phyloP scores from a whole-genome alignment of 2,888 invertebrate genomes.

The Agonopterix heracliana region DNA sequence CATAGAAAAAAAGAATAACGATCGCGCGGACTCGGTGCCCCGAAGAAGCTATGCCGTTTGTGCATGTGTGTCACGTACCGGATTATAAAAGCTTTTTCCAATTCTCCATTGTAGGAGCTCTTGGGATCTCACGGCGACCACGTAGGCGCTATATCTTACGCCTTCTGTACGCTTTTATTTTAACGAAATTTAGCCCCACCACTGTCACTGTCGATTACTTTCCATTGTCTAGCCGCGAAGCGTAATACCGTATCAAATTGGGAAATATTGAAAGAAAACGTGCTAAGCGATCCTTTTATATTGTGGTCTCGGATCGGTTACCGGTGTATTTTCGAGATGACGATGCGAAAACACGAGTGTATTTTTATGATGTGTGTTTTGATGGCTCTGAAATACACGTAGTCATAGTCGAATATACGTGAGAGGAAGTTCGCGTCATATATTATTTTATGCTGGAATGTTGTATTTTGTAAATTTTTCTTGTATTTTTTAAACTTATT shows the following conservation, averaged over 20 bases:
- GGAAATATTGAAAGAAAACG: constrained; percentile 72
- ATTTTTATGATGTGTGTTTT: neutral
- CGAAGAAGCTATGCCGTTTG: constrained; percentile 21
- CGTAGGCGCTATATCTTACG: constrained; percentile 74
- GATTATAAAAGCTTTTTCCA: constrained; percentile 77
- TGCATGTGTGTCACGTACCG: constrained; percentile 71
- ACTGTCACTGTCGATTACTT: constrained; percentile 68
- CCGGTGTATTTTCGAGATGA: constrained; percentile 23
- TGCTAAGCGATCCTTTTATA: constrained; percentile 57
- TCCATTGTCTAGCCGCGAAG: constrained; percentile 62
- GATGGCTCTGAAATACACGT: neutral
- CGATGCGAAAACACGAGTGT: constrained; percentile 13
- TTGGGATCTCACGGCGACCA: constrained; percentile 64
- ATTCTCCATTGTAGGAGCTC: constrained; percentile 68
- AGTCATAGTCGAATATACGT: too few species aligned
- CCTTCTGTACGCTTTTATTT: constrained; percentile 73
- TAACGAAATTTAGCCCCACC: constrained; percentile 67
- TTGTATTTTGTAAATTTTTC: too few species aligned
- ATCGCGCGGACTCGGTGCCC: constrained; percentile 12
- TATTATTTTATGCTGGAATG: too few species aligned
- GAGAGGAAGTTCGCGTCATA: too few species aligned
- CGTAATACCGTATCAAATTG: constrained; percentile 66
- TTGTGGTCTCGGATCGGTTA: constrained; percentile 32
- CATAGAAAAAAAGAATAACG: constrained; percentile 39
- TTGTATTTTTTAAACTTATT: too few species aligned